Evolutionary conservation across 1,140 invertebrate species (phyloP), one percentile per base, ranked within the genome.

Genomic region (Eubasilissa regina): DNA sequence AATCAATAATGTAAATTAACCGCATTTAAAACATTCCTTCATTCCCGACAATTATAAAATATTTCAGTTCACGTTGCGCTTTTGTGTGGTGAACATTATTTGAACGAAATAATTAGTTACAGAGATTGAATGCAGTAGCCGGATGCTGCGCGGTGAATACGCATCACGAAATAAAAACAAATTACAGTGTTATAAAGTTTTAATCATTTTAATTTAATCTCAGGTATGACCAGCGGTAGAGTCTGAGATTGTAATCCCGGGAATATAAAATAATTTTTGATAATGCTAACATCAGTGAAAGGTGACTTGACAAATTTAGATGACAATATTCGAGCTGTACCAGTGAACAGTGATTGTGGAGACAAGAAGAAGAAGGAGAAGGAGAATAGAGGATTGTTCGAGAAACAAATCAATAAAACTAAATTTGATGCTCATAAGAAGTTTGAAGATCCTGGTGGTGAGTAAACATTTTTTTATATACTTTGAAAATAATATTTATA

Each of bases 401-500:
- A 83, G 55, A 80, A 78, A 47, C 75, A 83, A 21, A 80, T 83
- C 76, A 83, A 80, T 64, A 83, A 74, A 19, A 45, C 78, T 8
- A 83, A 83, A 62, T 77, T 60, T 15, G 78, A 79, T 17, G 73
- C 47, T 3, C 64, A 72, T 48, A 82, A 64, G 51, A 79, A 77
- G 48, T 74, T 68, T 21, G 77, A 82, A 15, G 78, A 75, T 17
- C 55, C 66, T 12, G 75, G n/a, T 56, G 77, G 80, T 81, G 43
- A 76, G 73, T 47, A n/a, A 1, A n/a, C n/a, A n/a, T 60, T 19
- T 19, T 35, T 35, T 35, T 35, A 6, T 35, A 70, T 70, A 35
- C 0, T 64, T 64, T 4, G 0, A 43, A 13, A 21, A 56, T 56
- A 56, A 56, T 17, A 35, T 35, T 35, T n/a, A n/a, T n/a, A n/a